Base-by-base conservation (phyloP, 2,888 invertebrate species). In the Iselma pallidipennis region DNA sequence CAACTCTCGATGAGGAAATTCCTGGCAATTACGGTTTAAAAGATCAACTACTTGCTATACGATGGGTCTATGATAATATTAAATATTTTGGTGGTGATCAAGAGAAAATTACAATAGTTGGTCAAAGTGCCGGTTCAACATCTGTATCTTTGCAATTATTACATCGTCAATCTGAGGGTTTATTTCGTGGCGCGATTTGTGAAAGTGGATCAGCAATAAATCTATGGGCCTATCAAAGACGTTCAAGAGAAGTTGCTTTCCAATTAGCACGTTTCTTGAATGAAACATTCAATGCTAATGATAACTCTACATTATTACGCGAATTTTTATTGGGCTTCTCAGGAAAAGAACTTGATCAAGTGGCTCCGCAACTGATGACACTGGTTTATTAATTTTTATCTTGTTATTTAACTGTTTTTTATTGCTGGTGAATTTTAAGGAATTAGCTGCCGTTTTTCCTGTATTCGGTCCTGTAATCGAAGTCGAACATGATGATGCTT, bases 21-120 rank as follows among this genome's bases (percentile, higher is more conserved):
- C 57, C 64, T 0, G 73, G 73, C 51, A 73, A 72, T 55, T 58
- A 37, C 2, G 67, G 69, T 2, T 52, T 68, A 9, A 68, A 68
- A 52, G 67, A 68, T 37, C 67, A 69, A 55, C 37, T 42, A 0
- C 19, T 63, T 0, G 66, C 66, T 1, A 4, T 69, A 3, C 14
- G 57, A 37, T 69, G 67, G 67, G 45, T 63, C 2, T 16, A 66
- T 23, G 25, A 54, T 7, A 67, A 69, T 33, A 67, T 69, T 5
- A 9, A 31, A 2, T 19, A 60, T 16, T 69, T 69, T 25, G 66
- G 66, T 9, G 69, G 69, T n/a, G 67, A 69, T 59, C 60, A 57
- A 0, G 28, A 61, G 2, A 58, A 49, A 31, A 62, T 68, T 4
- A 67, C 65, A 9, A 68, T 69, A 54, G 61, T 66, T 50, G 67